Evolutionary conservation across 2,888 invertebrate species (phyloP), one percentile per base, ranked within the genome.

Genomic region (Euzophera pinguis): DNA sequence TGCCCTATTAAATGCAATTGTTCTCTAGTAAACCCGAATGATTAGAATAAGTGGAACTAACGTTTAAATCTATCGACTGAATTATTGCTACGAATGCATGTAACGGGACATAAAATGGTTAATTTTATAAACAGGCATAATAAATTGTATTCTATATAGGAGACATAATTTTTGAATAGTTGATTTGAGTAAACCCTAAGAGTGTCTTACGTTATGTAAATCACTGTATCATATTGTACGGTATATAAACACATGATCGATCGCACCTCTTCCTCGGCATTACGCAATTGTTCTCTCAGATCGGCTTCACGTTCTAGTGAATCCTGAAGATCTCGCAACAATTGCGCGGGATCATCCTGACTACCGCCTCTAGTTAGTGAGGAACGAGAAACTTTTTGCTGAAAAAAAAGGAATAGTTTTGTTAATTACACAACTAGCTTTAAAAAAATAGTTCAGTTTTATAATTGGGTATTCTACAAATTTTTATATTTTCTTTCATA

Each of bases 221-320:
- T 22, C 22, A 22, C 22, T 22, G 2, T 22, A 22, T 3, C 2
- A 22, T 5, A 22, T 22, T 22, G 3, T 22, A 22, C 22, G 5
- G 5, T 22, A 3, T 22, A 22, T 22, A 22, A 22, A 22, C 22
- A 22, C 22, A 22, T 3, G 22, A 22, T 22, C 13, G 32, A 34
- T 16, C 50, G 29, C 32, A 95, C 95, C 93, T 98, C 98, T 84
- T 98, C 97, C 81, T 98, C 98, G 10, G 98, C 95, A 80, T 97
- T 98, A 60, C 94, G 93, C 9, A 98, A 86, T 78, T 99, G 98
- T 78, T 99, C 98, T 52, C 97, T 92, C 12, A 98, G 89, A 86
- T 99, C 98, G 0, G 97, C 96, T 81, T 99, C 98, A 22, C 98
- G 91, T 84, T 99, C 98, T 57, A 97, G 89, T 1, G 97, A 96